Evolutionary conservation across 2,888 invertebrate species (phyloP), one percentile per base, ranked within the genome.

Genomic region (Brachypalpus laphriformis): DNA sequence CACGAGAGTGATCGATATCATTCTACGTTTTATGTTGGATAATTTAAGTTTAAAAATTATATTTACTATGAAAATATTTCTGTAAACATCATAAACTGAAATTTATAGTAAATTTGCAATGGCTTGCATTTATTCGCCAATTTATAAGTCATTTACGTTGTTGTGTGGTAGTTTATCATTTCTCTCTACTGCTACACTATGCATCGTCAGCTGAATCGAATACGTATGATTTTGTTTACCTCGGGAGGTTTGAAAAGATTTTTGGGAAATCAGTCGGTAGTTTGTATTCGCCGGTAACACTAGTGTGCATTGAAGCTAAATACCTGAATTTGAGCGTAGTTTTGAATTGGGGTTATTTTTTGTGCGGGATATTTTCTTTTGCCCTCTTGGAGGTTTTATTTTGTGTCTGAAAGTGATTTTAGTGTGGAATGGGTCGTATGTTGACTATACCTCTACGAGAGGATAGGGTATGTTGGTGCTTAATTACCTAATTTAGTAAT

Each of bases 251-350:
- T 51, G 5, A 72, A 59, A 61, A 40, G 37, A n/a, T 37, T 72
- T 82, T 22, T 22, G 37, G 16, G 28, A 65, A 59, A 72, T 82
- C 82, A 82, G 82, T 82, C 61, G 45, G 20, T 16, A 82, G 51
- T 66, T 78, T 56, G 61, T 54, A 49, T 78, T 78, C 78, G 54
- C 66, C 66, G 82, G 65, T 47, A 47, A 28, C 40, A 22, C 78
- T 65, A 72, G 65, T 51, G 65, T 51, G 20, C 31, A 34, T 14
- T 51, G 20, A 31, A 57, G 45, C 51, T 74, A 8, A 45, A 31
- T 22, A 3, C 16, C 9, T 31, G 45, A 42, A 34, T 18, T 54
- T 14, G 8, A 54, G n/a, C n/a, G n/a, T 2, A 18, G n/a, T n/a
- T 14, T 54, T 28, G 6, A 28, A 14, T 28, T 54, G 0, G 3